A percentile compares a stretch with the other conserved stretches of the same genome.
Conservation (phyloP, 2,797 vertebrate species). For the Spinibarbus caldwelli region DNA sequence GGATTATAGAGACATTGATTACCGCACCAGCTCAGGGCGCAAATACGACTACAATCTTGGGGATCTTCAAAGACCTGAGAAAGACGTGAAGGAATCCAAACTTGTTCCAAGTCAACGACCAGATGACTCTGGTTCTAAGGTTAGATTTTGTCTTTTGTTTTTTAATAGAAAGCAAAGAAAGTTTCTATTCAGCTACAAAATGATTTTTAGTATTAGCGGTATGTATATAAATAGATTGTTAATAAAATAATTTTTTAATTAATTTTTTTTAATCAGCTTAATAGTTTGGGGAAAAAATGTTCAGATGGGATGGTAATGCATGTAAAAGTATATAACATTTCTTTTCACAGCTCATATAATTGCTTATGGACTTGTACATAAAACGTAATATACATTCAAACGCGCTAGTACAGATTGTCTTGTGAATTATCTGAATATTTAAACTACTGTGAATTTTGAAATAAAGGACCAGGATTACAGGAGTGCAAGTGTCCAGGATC, state of each 20-base stretch:
- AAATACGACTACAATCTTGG: conserved; percentile 87
- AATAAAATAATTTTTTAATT: background rate
- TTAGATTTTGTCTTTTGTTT: conserved; percentile 56
- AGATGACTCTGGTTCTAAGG: conserved; percentile 78
- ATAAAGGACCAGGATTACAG: conserved; percentile 85
- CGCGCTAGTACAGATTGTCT: background rate
- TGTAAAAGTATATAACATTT: background rate
- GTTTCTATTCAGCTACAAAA: background rate
- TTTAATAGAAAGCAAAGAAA: background rate
- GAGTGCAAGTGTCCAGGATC: conserved; percentile 81
- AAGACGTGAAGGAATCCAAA: conserved; percentile 81
- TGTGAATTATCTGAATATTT: conserved; percentile 26
- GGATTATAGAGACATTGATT: conserved; percentile 96
- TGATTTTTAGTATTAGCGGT: no score
- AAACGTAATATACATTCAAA: background rate
- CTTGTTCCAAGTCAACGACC: conserved; percentile 72
- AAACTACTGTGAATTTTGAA: conserved; percentile 48
- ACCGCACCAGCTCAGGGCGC: conserved; percentile 85
- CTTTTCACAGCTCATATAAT: background rate
- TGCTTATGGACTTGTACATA: background rate
- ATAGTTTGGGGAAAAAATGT: background rate
- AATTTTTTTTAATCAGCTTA: background rate
- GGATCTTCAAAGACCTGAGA: conserved; percentile 80
- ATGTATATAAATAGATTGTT: background rate
- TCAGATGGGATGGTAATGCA: background rate